Conservation (phyloP, 2,888 invertebrate species). For the Acanthoscelides obtectus region DNA sequence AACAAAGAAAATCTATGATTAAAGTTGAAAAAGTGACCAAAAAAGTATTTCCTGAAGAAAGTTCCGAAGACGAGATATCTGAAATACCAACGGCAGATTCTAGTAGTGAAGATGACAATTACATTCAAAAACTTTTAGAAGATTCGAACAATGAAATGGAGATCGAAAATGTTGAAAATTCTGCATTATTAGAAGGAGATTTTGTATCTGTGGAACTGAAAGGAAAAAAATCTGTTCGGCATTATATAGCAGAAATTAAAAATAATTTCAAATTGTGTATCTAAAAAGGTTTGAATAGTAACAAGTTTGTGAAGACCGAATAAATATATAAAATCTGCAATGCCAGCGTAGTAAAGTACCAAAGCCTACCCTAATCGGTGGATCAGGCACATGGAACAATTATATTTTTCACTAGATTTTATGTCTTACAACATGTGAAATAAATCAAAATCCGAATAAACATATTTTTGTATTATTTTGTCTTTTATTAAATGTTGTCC, state of each 20-base stretch:
- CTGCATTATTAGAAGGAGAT: constrained; percentile 16
- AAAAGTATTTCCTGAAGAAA: constrained; percentile 8
- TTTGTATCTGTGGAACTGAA: constrained; percentile 17
- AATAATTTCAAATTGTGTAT: constrained; percentile 15
- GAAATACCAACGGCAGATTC: too few species aligned
- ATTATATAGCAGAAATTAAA: too few species aligned
- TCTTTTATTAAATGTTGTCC: too few species aligned
- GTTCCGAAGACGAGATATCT: constrained; percentile 12
- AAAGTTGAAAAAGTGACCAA: constrained; percentile 8
- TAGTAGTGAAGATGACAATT: constrained; percentile 9
- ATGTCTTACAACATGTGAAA: too few species aligned
- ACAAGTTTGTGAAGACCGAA: too few species aligned
- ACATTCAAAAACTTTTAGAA: constrained; percentile 9
- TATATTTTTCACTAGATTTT: too few species aligned
- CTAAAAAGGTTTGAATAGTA: constrained; percentile 8
- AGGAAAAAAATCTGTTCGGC: too few species aligned
- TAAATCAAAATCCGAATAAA: too few species aligned
- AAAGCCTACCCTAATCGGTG: constrained; percentile 10
- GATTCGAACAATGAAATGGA: too few species aligned
- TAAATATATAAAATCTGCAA: too few species aligned
- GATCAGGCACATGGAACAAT: constrained; percentile 8
- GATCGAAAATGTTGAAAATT: constrained; percentile 18
- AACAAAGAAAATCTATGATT: constrained; percentile 7
- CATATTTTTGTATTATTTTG: too few species aligned
- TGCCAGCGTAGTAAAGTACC: constrained; percentile 8